Base-by-base conservation (phyloP, 2,888 invertebrate species). In the Myopa testacea region DNA sequence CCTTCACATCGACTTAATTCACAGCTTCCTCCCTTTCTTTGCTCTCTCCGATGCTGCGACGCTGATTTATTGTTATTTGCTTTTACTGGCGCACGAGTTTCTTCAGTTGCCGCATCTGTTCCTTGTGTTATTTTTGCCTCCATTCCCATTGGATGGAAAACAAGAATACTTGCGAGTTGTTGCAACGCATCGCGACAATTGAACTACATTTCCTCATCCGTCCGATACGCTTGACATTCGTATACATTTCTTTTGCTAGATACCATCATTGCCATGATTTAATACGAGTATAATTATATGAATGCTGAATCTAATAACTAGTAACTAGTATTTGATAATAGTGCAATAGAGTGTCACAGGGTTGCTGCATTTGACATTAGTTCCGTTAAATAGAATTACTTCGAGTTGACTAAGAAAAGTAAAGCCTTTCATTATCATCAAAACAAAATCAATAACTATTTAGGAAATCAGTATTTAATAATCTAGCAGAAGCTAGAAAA, bases 141-240 rank as follows among this genome's bases (percentile, higher is more conserved):
- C n/a, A 12, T 65, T 65, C 37, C 3, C 55, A n/a, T 14, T n/a
- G 14, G 55, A 55, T 8, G 55, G 16, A 55, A 65, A 10, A 37
- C 6, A 65, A 34, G n/a, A 65, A 65, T 8, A 65, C 14, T 10
- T 62, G n/a, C 34, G 7, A 62, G 19, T 34, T 62, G 62, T 62
- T 37, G 72, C 72, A 72, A 58, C 72, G 60, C 60, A 60, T 12
- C 38, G 52, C 52, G 65, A 74, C 74, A 74, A 74, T 74, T 74
- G 52, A 63, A 74, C 74, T 65, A 65, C 38, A 60, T 74, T 65
- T 63, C 50, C 55, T 60, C 55, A 70, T 4, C 34, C 70, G 14
- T 70, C 26, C 16, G 37, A 55, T 52, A 55, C 37, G 40, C 40
- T 72, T 52, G 50, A 50, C 34, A 26, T 40, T 6, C 38, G 16